Evolutionary conservation across 2,797 vertebrate genomes (phyloP), one percentile per base, ranked within the genome.

Genomic region (Halcyon smyrnensis): DNA sequence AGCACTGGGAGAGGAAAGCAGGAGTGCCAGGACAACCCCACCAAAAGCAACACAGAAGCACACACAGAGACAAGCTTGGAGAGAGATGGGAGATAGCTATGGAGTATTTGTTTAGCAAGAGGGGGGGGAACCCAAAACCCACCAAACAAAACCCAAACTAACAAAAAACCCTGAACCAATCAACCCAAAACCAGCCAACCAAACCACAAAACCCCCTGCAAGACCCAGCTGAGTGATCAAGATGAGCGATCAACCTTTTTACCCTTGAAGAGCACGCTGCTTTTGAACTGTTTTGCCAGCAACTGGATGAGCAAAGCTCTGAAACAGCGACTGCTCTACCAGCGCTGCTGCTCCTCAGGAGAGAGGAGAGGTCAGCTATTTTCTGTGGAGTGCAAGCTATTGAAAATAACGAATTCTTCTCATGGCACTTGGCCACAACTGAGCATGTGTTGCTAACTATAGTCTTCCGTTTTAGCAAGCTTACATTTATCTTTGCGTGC

Each of bases 401-500:
- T 85, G 69, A 96, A 94, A 90, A 76, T 27, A 89, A 95, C 4
- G 1, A 92, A 89, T 85, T 82, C 91, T 93, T 93, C 64, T 74
- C 74, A 60, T 60, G 93, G 91, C 83, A 90, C 77, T 73, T 32
- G 62, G 91, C 94, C 90, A 87, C 3, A 5, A 71, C 21, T 0
- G 1, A 94, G 64, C 24, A 5, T 43, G 62, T 57, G 73, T 36
- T 94, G 84, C 92, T 96, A 94, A 95, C 70, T 80, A 71, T n/a
- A 91, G 73, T 30, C 76, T 77, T 95, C 88, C 4, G 0, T 77
- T 91, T 81, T 51, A 74, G 78, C 46, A 59, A 63, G 70, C 83
- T 73, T 43, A 80, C 36, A 63, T 75, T 90, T 68, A 63, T 54
- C 71, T 94, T 83, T 64, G 75, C 9, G 0, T 43, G 62, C 81